Conservation (phyloP, 1,140 invertebrate species). For the Medauroidea extradentata region DNA sequence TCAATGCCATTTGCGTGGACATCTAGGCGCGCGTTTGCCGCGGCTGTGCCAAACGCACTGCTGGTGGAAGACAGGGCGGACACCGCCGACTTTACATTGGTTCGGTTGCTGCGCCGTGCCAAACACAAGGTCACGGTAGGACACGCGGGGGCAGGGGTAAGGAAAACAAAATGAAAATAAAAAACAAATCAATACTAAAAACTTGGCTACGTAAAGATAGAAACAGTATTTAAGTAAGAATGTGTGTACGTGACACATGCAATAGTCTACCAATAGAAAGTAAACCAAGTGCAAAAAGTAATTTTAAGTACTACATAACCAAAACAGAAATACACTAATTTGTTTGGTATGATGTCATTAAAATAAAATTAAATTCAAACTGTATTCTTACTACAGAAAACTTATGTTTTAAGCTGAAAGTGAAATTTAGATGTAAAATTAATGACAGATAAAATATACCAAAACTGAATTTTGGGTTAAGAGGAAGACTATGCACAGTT, state of each 20-base stretch:
- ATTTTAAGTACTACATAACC: too few relatives aligned
- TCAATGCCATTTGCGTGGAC: slow-evolving; percentile 66
- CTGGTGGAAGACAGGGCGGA: slow-evolving; percentile 84
- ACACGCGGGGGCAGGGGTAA: slow-evolving; percentile 2
- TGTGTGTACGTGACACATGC: background rate
- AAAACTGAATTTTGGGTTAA: too few relatives aligned
- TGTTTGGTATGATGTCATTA: too few relatives aligned
- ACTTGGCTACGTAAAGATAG: slow-evolving; percentile 31
- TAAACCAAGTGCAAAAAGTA: too few relatives aligned
- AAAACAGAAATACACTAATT: too few relatives aligned
- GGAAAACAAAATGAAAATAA: slow-evolving; percentile 2
- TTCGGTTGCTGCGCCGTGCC: slow-evolving; percentile 62
- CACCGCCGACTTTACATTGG: slow-evolving; percentile 84
- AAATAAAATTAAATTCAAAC: too few relatives aligned
- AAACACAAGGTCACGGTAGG: slow-evolving; percentile 4
- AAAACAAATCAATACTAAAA: background rate
- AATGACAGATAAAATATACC: too few relatives aligned
- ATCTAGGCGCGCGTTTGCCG: slow-evolving; percentile 67
- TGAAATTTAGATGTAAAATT: too few relatives aligned
- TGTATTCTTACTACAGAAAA: too few relatives aligned
- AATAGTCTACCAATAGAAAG: too few relatives aligned
- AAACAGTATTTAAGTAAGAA: slow-evolving; percentile 13
- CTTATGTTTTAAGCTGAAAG: too few relatives aligned
- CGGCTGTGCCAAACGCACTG: slow-evolving; percentile 76
- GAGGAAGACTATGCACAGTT: too few relatives aligned